phyloP scores from a whole-genome alignment of 37 sponge, comb jelly and placozoan genomes.

The Haliclona indistincta region DNA sequence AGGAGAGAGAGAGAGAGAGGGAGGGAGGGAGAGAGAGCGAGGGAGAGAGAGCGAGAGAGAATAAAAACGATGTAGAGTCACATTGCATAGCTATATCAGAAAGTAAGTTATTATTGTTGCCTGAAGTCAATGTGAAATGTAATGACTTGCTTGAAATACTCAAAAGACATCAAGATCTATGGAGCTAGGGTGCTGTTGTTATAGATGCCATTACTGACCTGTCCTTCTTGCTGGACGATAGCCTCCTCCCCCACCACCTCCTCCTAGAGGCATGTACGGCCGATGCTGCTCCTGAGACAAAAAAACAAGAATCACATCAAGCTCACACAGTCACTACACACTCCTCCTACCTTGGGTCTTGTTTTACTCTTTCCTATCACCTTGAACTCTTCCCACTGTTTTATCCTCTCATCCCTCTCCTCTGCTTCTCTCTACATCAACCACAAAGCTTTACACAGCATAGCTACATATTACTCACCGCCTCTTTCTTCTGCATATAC shows the following conservation, averaged over 20 bases:
- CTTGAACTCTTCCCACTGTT: conserved; percentile 69
- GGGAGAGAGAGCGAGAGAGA: too few species aligned
- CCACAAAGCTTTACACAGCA: not conserved
- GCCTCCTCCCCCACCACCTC: conserved; percentile 49
- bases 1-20: not conserved
- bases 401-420: conserved; percentile 53
- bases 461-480: conserved; percentile 14
- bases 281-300: not conserved
- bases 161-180: not conserved
- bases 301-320: not conserved
- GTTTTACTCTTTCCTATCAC: conserved; percentile 32
- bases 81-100: not conserved
- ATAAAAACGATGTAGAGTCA: not conserved
- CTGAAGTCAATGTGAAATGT: too few species aligned
- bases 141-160: too few species aligned
- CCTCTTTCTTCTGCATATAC: conserved; percentile 20
- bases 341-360: conserved; percentile 15
- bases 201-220: not conserved
- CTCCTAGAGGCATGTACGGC: conserved; percentile 48
- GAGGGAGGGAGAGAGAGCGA: too few species aligned
- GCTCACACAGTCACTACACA: too few species aligned
- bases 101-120: not conserved
- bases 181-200: conserved; percentile 1
- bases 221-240: conserved; percentile 28
- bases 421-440: conserved; percentile 27